Evolutionary conservation across 2,888 invertebrate species (phyloP).

Genomic region (Nymphalis polychloros): DNA sequence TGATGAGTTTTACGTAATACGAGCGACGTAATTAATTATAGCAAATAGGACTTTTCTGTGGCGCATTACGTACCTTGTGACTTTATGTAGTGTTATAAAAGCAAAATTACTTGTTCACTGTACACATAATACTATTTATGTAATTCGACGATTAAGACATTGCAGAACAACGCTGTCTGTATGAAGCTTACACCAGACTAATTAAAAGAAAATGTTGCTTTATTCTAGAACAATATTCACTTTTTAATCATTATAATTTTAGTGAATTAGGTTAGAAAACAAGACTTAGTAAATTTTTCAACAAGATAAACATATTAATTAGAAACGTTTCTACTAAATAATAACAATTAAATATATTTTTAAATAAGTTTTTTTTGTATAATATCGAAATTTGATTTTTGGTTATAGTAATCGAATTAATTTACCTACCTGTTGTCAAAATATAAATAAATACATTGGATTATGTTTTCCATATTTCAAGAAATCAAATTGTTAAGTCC

Average conservation of each 20-base stretch:
- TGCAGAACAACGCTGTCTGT: neutral
- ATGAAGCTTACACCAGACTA: neutral
- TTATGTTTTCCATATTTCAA: too few relatives aligned
- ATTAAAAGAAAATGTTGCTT: constrained; percentile 7
- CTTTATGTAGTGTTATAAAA: constrained; percentile 22
- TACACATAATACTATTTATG: constrained; percentile 17
- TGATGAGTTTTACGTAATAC: constrained; percentile 25
- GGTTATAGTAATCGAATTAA: too few relatives aligned
- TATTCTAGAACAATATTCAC: neutral
- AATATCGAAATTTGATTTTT: too few relatives aligned
- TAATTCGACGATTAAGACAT: constrained; percentile 11
- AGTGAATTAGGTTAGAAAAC: too few relatives aligned
- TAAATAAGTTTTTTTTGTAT: too few relatives aligned
- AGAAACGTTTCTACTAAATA: too few relatives aligned
- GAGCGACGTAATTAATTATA: constrained; percentile 27
- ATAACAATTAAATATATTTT: too few relatives aligned
- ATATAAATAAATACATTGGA: too few relatives aligned
- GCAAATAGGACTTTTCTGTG: constrained; percentile 20
- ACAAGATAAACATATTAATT: too few relatives aligned
- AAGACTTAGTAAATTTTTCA: too few relatives aligned
- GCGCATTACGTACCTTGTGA: constrained; percentile 24
- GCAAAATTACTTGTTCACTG: constrained; percentile 16
- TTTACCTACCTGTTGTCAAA: too few relatives aligned
- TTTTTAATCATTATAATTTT: neutral
- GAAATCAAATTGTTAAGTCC: too few relatives aligned